phyloP scores from a whole-genome alignment of 2,113 vertebrate species.

The Emydura subglobosa region DNA sequence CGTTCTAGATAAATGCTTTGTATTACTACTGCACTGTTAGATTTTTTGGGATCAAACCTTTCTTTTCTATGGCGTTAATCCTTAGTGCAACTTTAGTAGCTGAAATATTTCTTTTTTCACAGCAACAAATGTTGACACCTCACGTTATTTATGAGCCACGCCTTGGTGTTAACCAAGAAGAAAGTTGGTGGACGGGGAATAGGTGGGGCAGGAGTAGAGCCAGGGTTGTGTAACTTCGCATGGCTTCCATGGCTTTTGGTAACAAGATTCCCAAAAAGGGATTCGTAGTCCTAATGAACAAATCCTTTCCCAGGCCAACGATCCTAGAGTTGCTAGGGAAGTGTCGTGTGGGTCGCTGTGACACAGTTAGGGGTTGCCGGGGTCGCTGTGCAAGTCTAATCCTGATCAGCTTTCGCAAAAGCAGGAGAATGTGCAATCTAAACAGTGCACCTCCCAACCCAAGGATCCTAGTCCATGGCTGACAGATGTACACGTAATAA shows the following conservation, averaged over 20 bases:
- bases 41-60: background rate
- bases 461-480: background rate
- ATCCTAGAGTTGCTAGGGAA: background rate
- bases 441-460: background rate
- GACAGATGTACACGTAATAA: background rate
- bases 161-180: background rate
- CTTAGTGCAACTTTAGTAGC: background rate
- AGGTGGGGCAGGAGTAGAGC: background rate
- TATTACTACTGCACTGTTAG: background rate
- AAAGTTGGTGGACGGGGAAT: background rate
- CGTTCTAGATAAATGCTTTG: background rate
- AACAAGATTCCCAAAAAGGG: background rate
- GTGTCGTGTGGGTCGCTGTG: background rate
- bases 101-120: background rate
- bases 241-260: background rate
- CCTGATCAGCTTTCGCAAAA: background rate
- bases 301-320: background rate
- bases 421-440: background rate
- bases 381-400: background rate
- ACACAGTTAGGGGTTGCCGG: background rate
- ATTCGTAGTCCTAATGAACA: background rate
- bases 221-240: background rate
- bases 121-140: background rate
- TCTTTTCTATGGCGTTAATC: background rate
- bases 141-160: background rate